A percentile compares a stretch with the other conserved stretches of the same genome.
Evolutionary conservation across 2,113 vertebrate species (phyloP).

Genomic region (Petaurus breviceps): DNA sequence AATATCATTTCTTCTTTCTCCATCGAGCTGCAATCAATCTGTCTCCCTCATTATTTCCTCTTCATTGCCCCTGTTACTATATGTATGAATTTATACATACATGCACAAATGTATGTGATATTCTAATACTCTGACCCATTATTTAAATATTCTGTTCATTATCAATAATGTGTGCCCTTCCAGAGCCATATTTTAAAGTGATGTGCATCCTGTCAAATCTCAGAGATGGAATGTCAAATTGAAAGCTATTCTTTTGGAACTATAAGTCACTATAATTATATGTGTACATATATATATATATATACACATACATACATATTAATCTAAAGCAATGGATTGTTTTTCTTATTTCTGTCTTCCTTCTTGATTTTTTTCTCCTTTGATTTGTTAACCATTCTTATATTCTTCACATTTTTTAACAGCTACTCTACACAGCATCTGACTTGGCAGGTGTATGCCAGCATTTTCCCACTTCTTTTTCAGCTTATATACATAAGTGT

Average conservation of each 20-base stretch:
- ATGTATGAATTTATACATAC: neutral
- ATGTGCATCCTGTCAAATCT: neutral
- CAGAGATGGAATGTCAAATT: neutral
- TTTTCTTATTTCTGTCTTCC: neutral
- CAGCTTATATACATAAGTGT: neutral
- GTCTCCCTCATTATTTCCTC: neutral
- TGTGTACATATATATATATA: no score
- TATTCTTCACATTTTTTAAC: neutral
- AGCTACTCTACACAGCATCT: neutral
- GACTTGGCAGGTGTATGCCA: neutral
- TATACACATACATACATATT: no score
- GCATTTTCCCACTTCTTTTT: neutral
- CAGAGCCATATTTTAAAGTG: neutral
- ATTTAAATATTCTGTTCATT: neutral
- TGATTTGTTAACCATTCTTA: neutral
- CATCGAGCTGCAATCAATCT: neutral
- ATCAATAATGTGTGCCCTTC: neutral
- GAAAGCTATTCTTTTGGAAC: neutral
- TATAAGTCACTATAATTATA: neutral
- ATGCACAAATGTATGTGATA: neutral
- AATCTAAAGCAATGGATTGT: neutral
- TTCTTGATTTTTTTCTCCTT: neutral
- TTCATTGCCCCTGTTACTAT: no score
- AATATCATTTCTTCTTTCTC: neutral
- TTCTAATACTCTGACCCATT: neutral